Evolutionary conservation across 2,888 invertebrate species (phyloP).

Genomic region (Eristalinus sepulchralis): DNA sequence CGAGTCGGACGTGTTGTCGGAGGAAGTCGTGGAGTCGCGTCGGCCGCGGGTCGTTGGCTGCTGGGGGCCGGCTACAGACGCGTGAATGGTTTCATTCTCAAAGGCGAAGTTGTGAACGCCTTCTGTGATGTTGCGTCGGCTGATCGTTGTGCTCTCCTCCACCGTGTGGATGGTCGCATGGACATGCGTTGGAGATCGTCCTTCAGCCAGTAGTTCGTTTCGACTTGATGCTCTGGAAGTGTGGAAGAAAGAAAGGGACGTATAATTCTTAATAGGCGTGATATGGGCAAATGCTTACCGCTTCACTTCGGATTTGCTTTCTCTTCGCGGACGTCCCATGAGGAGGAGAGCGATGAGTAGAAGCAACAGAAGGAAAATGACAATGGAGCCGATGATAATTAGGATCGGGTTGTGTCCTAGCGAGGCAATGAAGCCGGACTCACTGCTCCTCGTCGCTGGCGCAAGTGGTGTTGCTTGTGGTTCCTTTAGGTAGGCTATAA

Average conservation of each 20-base stretch:
- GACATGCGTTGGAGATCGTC: constrained; percentile 76
- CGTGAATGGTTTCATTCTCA: constrained; percentile 74
- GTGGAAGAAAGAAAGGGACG: neutral
- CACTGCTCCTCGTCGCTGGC: constrained; percentile 78
- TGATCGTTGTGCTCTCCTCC: constrained; percentile 62
- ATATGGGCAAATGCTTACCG: constrained; percentile 73
- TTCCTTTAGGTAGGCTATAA: constrained; percentile 79
- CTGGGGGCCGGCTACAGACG: constrained; percentile 70
- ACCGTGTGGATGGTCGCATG: constrained; percentile 71
- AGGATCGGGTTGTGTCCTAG: constrained; percentile 78
- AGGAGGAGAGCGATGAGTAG: constrained; percentile 78
- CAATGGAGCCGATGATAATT: constrained; percentile 77
- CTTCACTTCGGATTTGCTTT: constrained; percentile 75
- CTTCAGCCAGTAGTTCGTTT: constrained; percentile 78
- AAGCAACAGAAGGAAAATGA: constrained; percentile 77
- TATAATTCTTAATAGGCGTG: neutral
- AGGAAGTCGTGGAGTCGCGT: constrained; percentile 77
- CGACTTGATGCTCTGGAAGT: constrained; percentile 76
- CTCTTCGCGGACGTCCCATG: constrained; percentile 77
- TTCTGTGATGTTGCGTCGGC: constrained; percentile 72
- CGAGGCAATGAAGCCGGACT: constrained; percentile 77
- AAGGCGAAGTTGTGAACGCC: constrained; percentile 79
- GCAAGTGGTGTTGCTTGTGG: constrained; percentile 80
- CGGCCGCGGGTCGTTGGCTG: constrained; percentile 70
- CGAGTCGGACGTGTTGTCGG: constrained; percentile 80